A percentile compares a stretch with the other conserved stretches of the same genome.
These are phyloP conservation scores for Drosophila kepulauana DNA, from an alignment of 1,140 invertebrate genomes.

Conservation along the genomic window DNA sequence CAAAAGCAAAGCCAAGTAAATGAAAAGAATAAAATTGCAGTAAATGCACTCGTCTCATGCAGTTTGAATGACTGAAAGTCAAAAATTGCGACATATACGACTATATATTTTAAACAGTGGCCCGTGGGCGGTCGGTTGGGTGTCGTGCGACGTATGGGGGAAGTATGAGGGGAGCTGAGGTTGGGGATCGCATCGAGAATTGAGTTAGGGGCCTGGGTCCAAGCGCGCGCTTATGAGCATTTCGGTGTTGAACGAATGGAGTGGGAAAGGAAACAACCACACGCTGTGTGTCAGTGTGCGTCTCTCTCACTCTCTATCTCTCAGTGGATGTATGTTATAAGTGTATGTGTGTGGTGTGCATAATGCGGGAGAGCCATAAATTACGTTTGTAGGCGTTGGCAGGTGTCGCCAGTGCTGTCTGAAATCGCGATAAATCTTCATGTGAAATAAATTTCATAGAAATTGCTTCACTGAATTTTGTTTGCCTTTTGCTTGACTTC, in stretches of 20 bases:
- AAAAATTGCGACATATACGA: conserved; percentile 67
- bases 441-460: conserved; percentile 85
- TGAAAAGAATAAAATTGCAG: background rate
- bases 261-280: conserved; percentile 21
- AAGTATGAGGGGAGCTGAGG: conserved; percentile 2
- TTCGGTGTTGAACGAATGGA: conserved; percentile 65
- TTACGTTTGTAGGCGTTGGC: conserved; percentile 85
- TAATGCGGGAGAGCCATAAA: conserved; percentile 84
- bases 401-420: conserved; percentile 85
- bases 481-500: conserved; percentile 74
- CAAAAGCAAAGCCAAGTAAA: too few relatives aligned
- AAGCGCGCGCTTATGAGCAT: conserved; percentile 71
- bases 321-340: conserved; percentile 38
- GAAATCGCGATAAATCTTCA: conserved; percentile 85
- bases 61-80: conserved; percentile 66
- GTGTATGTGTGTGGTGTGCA: conserved; percentile 67
- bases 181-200: background rate
- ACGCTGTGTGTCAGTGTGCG: conserved; percentile 24
- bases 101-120: conserved; percentile 66
- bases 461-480: conserved; percentile 85
- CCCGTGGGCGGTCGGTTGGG: conserved; percentile 42
- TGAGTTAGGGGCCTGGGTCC: conserved; percentile 7
- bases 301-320: background rate
- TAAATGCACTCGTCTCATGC: conserved; percentile 25
- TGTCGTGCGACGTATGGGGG: conserved; percentile 18